A percentile compares a stretch with the other conserved stretches of the same genome.
phyloP scores from a whole-genome alignment of 2,113 vertebrate species.

The Calonectris borealis region DNA sequence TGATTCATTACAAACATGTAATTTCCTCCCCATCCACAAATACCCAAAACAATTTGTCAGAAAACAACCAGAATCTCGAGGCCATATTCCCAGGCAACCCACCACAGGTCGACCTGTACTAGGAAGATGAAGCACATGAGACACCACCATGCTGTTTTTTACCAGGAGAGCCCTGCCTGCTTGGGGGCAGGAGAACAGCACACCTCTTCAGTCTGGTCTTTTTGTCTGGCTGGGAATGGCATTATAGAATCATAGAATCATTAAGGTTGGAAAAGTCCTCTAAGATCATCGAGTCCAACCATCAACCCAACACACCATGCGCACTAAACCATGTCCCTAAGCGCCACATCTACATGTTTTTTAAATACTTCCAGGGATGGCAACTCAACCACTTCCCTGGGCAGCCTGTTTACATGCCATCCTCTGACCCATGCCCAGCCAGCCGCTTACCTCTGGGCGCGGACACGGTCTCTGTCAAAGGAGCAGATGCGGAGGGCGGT shows the following conservation, averaged over 20 bases:
- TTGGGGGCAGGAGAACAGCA: not conserved
- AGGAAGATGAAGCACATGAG: not conserved
- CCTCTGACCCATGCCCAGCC: not conserved
- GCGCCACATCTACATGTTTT: too few relatives aligned
- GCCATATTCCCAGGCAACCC: not conserved
- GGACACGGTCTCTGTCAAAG: not conserved
- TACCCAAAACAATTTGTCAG: not conserved
- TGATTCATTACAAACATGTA: not conserved
- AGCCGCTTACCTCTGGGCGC: conserved; percentile 73
- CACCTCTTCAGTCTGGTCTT: accelerated
- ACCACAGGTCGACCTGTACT: not conserved
- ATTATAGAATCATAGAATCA: not conserved
- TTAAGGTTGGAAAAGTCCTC: too few relatives aligned
- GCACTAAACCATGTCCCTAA: too few relatives aligned
- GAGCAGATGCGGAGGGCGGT: conserved; percentile 43
- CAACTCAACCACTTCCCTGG: too few relatives aligned
- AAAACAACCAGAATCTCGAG: not conserved
- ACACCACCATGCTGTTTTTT: not conserved
- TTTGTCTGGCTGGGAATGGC: not conserved
- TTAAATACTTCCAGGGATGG: too few relatives aligned
- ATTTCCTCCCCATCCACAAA: not conserved
- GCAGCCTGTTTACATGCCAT: not conserved
- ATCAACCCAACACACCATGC: too few relatives aligned
- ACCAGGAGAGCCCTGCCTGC: not conserved
- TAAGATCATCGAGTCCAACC: too few relatives aligned